Conservation (phyloP, 1,140 invertebrate species). For the Zaprionus inermis region DNA sequence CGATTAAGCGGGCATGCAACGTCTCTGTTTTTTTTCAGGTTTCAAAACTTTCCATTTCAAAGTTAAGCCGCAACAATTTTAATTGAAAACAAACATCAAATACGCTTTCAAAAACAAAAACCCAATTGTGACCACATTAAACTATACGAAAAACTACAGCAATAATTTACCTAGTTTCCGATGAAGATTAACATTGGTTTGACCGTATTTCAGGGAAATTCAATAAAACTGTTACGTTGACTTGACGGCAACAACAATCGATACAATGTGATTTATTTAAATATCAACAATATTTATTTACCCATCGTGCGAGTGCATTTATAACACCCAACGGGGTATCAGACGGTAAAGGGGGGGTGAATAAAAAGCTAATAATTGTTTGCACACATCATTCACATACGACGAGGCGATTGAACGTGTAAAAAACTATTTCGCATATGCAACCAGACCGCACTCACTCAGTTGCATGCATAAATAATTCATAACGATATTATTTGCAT, state of each 20-base stretch:
- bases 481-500: conserved; percentile 80
- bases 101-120: neutral
- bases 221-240: neutral
- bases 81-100: conserved; percentile 3
- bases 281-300: conserved; percentile 48
- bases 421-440: conserved; percentile 66
- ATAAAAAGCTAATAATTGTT: conserved; percentile 53
- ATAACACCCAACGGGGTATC: neutral
- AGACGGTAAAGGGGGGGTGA: neutral
- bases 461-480: conserved; percentile 77
- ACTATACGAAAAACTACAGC: neutral
- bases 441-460: conserved; percentile 62
- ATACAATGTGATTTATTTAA: conserved; percentile 65
- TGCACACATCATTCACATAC: conserved; percentile 63
- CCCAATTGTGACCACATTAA: too few relatives aligned
- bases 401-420: conserved; percentile 54
- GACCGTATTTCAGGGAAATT: neutral
- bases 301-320: neutral
- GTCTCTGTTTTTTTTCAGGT: neutral
- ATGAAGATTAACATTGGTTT: neutral
- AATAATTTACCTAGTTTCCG: neutral
- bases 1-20: neutral
- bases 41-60: neutral
- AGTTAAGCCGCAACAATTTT: conserved; percentile 2
- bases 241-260: conserved; percentile 59